Evolutionary conservation across 2,888 invertebrate species (phyloP).

Genomic region (Leptodirus hochenwartii): DNA sequence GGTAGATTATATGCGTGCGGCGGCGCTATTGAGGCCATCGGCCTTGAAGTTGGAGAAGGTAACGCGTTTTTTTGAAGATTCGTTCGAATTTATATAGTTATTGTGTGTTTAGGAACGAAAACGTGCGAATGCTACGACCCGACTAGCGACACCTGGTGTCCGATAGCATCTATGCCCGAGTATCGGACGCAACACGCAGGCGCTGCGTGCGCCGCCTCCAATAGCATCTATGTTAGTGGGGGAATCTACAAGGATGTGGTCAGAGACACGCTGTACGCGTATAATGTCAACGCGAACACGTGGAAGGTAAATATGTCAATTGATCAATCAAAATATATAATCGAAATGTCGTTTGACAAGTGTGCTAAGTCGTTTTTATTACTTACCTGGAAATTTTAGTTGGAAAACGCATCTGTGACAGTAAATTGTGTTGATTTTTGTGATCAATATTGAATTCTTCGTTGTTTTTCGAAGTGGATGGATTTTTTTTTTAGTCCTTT

Average conservation of each 20-base stretch:
- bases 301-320: too few relatives aligned
- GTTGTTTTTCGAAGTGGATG: too few relatives aligned
- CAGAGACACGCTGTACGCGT: constrained; percentile 29
- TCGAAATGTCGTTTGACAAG: too few relatives aligned
- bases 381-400: too few relatives aligned
- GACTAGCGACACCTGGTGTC: constrained; percentile 36
- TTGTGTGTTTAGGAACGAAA: constrained; percentile 18
- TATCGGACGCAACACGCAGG: constrained; percentile 42
- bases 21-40: constrained; percentile 41
- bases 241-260: constrained; percentile 36
- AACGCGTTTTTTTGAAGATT: too few relatives aligned
- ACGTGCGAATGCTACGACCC: constrained; percentile 43
- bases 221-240: constrained; percentile 26
- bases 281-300: constrained; percentile 30
- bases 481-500: too few relatives aligned
- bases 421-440: too few relatives aligned
- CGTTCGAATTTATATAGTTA: constrained; percentile 2
- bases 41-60: too few relatives aligned
- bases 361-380: too few relatives aligned
- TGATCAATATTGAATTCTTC: too few relatives aligned
- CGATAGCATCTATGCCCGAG: constrained; percentile 33
- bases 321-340: too few relatives aligned
- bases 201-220: constrained; percentile 19
- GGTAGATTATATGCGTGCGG: constrained; percentile 41
- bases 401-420: too few relatives aligned